A percentile compares a stretch with the other conserved stretches of the same genome.
Conservation (phyloP, 2,113 vertebrate genomes). For the Corythoichthys haematopterus region DNA sequence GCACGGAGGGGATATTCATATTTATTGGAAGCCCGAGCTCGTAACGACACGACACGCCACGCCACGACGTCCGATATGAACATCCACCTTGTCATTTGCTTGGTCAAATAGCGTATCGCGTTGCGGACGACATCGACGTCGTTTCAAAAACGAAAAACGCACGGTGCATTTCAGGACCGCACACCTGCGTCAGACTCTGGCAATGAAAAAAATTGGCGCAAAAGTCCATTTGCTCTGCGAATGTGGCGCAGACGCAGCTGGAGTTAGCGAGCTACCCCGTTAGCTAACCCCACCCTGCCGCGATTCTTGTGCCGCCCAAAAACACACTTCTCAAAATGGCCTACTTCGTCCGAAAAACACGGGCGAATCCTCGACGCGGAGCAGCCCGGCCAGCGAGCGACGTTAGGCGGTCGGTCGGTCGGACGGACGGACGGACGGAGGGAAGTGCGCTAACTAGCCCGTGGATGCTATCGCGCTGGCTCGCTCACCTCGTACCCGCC, state of each 20-base stretch:
- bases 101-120: too few species aligned
- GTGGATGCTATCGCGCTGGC: constrained; percentile 20
- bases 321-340: too few species aligned
- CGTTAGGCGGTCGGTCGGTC: constrained; percentile 8
- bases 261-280: neutral
- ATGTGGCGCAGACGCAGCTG: neutral
- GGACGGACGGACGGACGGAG: constrained; percentile 34
- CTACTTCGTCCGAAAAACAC: neutral
- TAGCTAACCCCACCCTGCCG: constrained; percentile 63
- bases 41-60: too few species aligned
- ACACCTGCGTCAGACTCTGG: too few species aligned
- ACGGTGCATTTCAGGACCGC: too few species aligned
- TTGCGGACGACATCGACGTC: too few species aligned
- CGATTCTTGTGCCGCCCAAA: constrained; percentile 25
- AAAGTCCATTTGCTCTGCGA: neutral
- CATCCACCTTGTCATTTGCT: too few species aligned
- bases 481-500: constrained; percentile 71
- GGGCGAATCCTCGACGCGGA: too few species aligned
- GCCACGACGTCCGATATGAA: too few species aligned
- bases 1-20: neutral
- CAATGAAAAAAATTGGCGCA: neutral
- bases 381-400: too few species aligned
- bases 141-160: neutral
- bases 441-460: constrained; percentile 41
- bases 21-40: too few species aligned